A percentile compares a stretch with the other conserved stretches of the same genome.
These are phyloP conservation scores for Sebastes hubbsi DNA, from an alignment of 2,797 vertebrate genomes.

Conservation along the genomic window DNA sequence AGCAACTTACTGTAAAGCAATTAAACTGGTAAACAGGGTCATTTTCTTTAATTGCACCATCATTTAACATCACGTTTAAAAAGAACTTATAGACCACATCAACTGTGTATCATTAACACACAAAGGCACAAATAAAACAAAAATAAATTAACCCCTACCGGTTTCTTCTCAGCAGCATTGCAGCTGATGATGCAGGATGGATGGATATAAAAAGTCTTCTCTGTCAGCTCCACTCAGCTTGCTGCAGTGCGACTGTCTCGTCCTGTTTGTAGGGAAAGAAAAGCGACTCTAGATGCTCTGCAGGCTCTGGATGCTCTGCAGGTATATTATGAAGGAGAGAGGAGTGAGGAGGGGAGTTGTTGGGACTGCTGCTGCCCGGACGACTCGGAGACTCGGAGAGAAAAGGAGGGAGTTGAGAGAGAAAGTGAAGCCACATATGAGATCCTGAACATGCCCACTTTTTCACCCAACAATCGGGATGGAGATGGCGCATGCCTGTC, in stretches of 20 bases:
- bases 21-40: neutral
- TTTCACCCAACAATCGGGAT: slow-evolving; percentile 47
- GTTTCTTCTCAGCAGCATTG: slow-evolving; percentile 61
- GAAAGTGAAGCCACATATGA: slow-evolving; percentile 62
- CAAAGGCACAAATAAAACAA: neutral
- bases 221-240: slow-evolving; percentile 50
- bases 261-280: slow-evolving; percentile 35
- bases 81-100: slow-evolving; percentile 2
- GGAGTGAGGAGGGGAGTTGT: neutral
- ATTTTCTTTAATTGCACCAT: slow-evolving; percentile 1
- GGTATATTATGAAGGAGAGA: slow-evolving; percentile 28
- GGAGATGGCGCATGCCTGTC: slow-evolving; percentile 58
- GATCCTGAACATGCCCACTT: slow-evolving; percentile 75
- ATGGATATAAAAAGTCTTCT: slow-evolving; percentile 30
- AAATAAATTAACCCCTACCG: slow-evolving; percentile 59
- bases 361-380: slow-evolving; percentile 38
- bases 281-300: neutral
- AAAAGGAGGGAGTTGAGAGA: slow-evolving; percentile 59
- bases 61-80: neutral
- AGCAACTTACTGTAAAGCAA: slow-evolving; percentile 2
- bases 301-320: slow-evolving; percentile 59
- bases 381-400: slow-evolving; percentile 40
- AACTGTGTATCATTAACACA: neutral
- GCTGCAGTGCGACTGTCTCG: slow-evolving; percentile 79
- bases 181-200: slow-evolving; percentile 43